Conservation (phyloP, 2,888 invertebrate species). For the Eupeodes luniger region DNA sequence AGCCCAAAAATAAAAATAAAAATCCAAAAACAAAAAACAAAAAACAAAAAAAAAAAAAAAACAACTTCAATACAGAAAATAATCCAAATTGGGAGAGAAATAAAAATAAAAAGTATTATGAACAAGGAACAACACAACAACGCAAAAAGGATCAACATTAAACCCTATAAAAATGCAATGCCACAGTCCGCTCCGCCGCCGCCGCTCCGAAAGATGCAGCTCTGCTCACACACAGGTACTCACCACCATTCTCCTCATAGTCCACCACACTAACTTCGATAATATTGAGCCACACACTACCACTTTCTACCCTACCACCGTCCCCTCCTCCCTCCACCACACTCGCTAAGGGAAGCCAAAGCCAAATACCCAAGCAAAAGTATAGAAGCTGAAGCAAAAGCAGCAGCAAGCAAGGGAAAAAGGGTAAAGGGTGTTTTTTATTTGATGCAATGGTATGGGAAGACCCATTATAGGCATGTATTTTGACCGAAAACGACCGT, state of each 20-base stretch:
- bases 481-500: slow-evolving; percentile 76
- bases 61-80: slow-evolving; percentile 79
- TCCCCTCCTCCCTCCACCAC: slow-evolving; percentile 22
- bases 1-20: slow-evolving; percentile 69
- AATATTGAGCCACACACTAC: slow-evolving; percentile 42
- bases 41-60: slow-evolving; percentile 40
- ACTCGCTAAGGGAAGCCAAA: slow-evolving; percentile 29
- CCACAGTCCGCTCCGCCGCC: slow-evolving; percentile 32
- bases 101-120: slow-evolving; percentile 62
- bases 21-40: slow-evolving; percentile 63
- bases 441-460: slow-evolving; percentile 62
- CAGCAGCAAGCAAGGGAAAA: no score
- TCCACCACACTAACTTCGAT: slow-evolving; percentile 46
- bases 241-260: background rate
- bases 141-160: slow-evolving; percentile 75
- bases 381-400: no score
- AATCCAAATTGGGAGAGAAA: slow-evolving; percentile 79
- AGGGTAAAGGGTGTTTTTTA: slow-evolving; percentile 18
- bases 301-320: slow-evolving; percentile 35
- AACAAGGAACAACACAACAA: slow-evolving; percentile 59
- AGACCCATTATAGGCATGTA: slow-evolving; percentile 75
- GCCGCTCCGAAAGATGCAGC: slow-evolving; percentile 65
- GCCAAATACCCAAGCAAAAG: no score
- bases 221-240: slow-evolving; percentile 72
- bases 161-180: slow-evolving; percentile 75